phyloP scores from a whole-genome alignment of 2,113 vertebrate species.

The Polyodon spathula region DNA sequence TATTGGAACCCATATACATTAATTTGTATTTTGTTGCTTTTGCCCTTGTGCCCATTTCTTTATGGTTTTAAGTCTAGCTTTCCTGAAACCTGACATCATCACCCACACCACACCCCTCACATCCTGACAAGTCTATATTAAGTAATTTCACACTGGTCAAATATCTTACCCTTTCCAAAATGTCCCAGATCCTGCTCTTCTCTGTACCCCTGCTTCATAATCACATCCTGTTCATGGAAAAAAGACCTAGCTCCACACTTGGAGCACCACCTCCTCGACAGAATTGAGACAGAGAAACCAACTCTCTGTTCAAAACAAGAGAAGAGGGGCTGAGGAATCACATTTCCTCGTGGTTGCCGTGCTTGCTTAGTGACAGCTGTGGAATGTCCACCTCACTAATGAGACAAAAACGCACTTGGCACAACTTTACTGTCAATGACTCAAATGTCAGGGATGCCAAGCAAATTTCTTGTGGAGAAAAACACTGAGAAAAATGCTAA shows the following conservation, averaged over 20 bases:
- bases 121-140: background rate
- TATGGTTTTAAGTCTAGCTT: background rate
- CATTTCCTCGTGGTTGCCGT: background rate
- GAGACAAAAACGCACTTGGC: background rate
- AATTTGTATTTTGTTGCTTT: too few species aligned
- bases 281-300: background rate
- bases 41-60: too few species aligned
- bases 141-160: background rate
- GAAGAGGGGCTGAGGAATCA: background rate
- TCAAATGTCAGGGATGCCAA: constrained; percentile 6
- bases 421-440: background rate
- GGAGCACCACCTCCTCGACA: background rate
- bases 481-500: too few species aligned
- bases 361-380: background rate
- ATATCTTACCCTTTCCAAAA: background rate
- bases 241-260: background rate
- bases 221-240: background rate
- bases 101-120: too few species aligned
- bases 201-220: background rate
- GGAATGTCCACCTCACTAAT: background rate
- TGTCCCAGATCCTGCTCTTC: background rate
- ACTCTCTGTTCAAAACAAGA: background rate
- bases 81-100: background rate
- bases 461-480: too few species aligned
- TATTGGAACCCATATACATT: too few species aligned